These are phyloP conservation scores for Oophaga pumilio DNA, from an alignment of 2,113 vertebrate species.

Conservation along the genomic window DNA sequence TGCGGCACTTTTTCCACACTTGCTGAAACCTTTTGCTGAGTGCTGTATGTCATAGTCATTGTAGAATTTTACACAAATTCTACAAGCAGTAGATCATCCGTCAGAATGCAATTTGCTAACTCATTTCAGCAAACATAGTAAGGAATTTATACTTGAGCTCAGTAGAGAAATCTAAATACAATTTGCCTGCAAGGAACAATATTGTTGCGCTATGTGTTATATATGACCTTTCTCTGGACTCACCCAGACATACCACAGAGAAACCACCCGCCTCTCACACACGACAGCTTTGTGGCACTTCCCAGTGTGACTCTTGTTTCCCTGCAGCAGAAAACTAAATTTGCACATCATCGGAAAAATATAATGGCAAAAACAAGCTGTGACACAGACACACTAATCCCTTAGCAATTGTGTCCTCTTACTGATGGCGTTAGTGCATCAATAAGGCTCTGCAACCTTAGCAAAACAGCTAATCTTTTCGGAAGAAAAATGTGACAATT, in stretches of 20 bases:
- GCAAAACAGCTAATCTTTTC: conserved; percentile 73
- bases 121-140: background rate
- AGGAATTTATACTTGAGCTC: background rate
- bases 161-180: background rate
- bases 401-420: conserved; percentile 67
- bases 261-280: conserved; percentile 53
- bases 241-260: conserved; percentile 33
- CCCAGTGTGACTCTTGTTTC: conserved; percentile 59
- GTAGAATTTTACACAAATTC: background rate
- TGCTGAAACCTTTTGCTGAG: no score
- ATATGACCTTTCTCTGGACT: conserved; percentile 1
- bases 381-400: conserved; percentile 75
- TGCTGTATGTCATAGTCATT: no score
- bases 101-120: background rate
- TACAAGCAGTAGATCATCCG: background rate
- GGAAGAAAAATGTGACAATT: conserved; percentile 68
- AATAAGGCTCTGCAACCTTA: conserved; percentile 71
- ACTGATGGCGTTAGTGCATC: conserved; percentile 67
- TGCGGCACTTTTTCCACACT: no score
- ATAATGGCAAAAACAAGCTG: conserved; percentile 71
- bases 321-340: conserved; percentile 59
- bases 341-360: conserved; percentile 62
- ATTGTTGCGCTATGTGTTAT: conserved; percentile 10
- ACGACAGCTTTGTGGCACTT: conserved; percentile 53
- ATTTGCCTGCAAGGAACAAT: background rate